A percentile compares a stretch with the other conserved stretches of the same genome.
These are phyloP conservation scores for Electrophaes corylata DNA, from an alignment of 2,888 invertebrate species.

Conservation along the genomic window DNA sequence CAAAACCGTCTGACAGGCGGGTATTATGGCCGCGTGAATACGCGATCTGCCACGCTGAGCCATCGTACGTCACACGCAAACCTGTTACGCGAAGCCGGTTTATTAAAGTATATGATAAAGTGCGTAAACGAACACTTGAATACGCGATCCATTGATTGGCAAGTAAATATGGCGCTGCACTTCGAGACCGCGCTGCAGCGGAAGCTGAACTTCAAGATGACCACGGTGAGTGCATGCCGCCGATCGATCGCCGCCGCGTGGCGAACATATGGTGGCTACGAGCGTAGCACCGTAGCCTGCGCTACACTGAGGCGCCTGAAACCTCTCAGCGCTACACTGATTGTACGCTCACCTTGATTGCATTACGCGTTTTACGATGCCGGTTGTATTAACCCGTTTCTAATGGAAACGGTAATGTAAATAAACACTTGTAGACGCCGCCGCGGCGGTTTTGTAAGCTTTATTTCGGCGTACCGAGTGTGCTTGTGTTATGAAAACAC, in stretches of 20 bases:
- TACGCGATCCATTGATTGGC: slow-evolving; percentile 50
- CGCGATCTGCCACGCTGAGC: slow-evolving; percentile 76
- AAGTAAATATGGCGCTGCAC: slow-evolving; percentile 72
- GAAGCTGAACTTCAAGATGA: slow-evolving; percentile 82
- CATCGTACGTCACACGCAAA: slow-evolving; percentile 71
- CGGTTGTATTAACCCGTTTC: slow-evolving; percentile 29
- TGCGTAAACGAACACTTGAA: slow-evolving; percentile 59
- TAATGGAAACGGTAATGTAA: slow-evolving; percentile 53
- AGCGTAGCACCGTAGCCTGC: slow-evolving; percentile 54
- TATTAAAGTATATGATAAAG: slow-evolving; percentile 70
- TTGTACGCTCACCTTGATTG: slow-evolving; percentile 45
- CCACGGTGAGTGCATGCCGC: slow-evolving; percentile 81
- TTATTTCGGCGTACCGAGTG: slow-evolving; percentile 22
- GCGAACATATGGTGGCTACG: slow-evolving; percentile 78
- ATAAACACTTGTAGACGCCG: slow-evolving; percentile 73
- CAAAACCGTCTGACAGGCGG: slow-evolving; percentile 72
- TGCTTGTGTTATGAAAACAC: slow-evolving; percentile 29
- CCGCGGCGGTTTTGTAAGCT: slow-evolving; percentile 44
- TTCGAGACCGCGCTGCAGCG: slow-evolving; percentile 82
- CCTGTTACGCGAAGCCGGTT: slow-evolving; percentile 67
- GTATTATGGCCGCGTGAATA: slow-evolving; percentile 82
- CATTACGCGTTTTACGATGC: slow-evolving; percentile 43
- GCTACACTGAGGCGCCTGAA: slow-evolving; percentile 53
- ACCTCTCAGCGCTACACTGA: slow-evolving; percentile 45
- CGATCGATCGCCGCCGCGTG: slow-evolving; percentile 77